Evolutionary conservation across 2,113 vertebrate species (phyloP).

Genomic region (Neogobius melanostomus): DNA sequence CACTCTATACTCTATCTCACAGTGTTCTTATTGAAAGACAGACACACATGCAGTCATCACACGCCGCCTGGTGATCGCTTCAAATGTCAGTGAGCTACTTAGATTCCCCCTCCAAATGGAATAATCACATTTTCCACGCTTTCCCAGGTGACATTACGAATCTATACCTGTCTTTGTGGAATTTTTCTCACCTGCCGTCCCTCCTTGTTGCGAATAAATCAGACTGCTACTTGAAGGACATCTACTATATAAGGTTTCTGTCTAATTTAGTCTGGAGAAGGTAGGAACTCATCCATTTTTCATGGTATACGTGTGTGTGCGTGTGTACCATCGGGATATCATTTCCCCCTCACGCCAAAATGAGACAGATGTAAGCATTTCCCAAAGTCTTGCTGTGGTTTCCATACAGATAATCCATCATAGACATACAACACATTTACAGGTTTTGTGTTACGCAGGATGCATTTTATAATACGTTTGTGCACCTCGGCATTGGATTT

Average conservation of each 20-base stretch:
- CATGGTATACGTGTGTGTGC: slow-evolving; percentile 45
- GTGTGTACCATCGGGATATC: slow-evolving; percentile 41
- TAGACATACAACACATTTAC: slow-evolving; percentile 16
- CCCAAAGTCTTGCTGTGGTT: slow-evolving; percentile 1
- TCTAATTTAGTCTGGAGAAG: slow-evolving; percentile 67
- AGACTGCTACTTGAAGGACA: slow-evolving; percentile 67
- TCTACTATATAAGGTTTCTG: slow-evolving; percentile 62
- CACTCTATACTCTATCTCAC: slow-evolving; percentile 35
- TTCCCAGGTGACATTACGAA: slow-evolving; percentile 21
- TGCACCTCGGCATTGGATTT: no score
- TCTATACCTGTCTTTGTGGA: slow-evolving; percentile 11
- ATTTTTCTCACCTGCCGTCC: slow-evolving; percentile 27
- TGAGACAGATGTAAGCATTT: slow-evolving; percentile 26
- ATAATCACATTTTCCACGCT: slow-evolving; percentile 42
- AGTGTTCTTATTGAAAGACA: slow-evolving; percentile 32
- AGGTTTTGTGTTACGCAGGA: no score
- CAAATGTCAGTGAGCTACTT: slow-evolving; percentile 37
- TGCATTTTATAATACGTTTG: no score
- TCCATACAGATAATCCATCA: slow-evolving; percentile 31
- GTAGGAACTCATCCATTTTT: slow-evolving; percentile 71
- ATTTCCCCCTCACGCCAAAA: slow-evolving; percentile 35
- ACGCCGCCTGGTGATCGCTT: slow-evolving; percentile 16
- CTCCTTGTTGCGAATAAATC: slow-evolving; percentile 54
- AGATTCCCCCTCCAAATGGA: slow-evolving; percentile 33
- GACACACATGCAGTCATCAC: slow-evolving; percentile 23